Base-by-base conservation (phyloP, 1,140 invertebrate species). In the Drosophila ficusphila region DNA sequence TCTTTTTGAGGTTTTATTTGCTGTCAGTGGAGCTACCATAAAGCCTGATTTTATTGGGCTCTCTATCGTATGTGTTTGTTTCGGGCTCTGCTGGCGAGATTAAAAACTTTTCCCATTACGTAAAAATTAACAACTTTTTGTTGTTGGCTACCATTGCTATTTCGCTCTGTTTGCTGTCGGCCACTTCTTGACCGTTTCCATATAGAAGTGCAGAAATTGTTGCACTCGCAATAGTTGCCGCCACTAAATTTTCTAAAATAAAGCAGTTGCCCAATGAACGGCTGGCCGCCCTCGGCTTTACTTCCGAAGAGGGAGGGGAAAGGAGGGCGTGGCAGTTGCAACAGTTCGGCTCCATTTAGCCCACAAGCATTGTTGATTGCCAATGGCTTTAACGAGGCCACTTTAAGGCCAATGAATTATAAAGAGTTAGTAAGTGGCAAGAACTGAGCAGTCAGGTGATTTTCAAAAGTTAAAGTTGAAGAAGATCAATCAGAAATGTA, bases 71-170 rank as follows among this genome's bases (percentile, higher is more conserved):
- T 52, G 21, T 34, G 18, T 49, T 48, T 72, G 47, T 70, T 61
- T 57, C 33, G 62, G 23, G 19, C 31, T 34, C 46, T 27, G 47
- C 58, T 52, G 56, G 54, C 56, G 53, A 83, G 79, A 83, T 83
- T 83, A 83, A 83, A 86, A 83, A 83, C 79, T 83, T 83, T 83
- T 83, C 79, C 79, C 79, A 83, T 83, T 83, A 83, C 79, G 76
- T 76, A 86, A 76, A 83, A 83, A 83, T 83, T 85, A 83, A 79
- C 81, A 83, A 86, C 60, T 82, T 83, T 78, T 65, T 49, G 68
- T 48, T 64, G 44, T 54, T 18, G 51, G 44, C 46, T 18, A 36
- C 23, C 16, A 39, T 25, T 56, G 39, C 38, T 48, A 34, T 76
- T 70, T 57, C 48, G 60, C 27, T 56, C 23, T 46, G 49, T 46